Evolutionary conservation across 92 coral and sea anemone genomes (phyloP).

Genomic region (Isaurus tuberculatus): DNA sequence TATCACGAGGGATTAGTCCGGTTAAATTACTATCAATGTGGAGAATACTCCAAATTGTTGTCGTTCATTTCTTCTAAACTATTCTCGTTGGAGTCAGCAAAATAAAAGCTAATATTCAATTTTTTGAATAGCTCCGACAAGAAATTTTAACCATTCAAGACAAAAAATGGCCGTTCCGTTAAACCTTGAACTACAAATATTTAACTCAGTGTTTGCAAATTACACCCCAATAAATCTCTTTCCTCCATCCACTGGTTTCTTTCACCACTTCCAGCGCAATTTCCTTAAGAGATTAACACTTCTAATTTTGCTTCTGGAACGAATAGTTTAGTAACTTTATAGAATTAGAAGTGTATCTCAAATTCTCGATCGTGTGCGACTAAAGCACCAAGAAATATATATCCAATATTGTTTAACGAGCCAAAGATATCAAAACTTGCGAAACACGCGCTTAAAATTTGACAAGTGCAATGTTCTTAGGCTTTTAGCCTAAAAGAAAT

Average conservation of each 20-base stretch:
- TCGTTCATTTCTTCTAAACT: conserved; percentile 23
- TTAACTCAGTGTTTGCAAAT: background rate
- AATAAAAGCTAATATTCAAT: conserved; percentile 6
- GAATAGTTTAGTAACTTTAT: too few species aligned
- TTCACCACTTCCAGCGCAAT: conserved; percentile 16
- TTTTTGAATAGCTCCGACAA: conserved; percentile 9
- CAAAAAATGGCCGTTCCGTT: background rate
- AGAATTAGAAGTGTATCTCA: background rate
- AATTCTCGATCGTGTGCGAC: background rate
- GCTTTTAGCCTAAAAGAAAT: background rate
- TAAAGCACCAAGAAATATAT: background rate
- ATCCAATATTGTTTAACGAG: background rate
- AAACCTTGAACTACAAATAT: background rate
- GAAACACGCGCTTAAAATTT: background rate
- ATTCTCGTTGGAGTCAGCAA: conserved; percentile 4
- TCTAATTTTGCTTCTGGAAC: background rate
- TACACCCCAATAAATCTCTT: background rate
- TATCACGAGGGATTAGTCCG: conserved; percentile 36
- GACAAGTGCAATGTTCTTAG: background rate
- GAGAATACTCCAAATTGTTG: conserved; percentile 38
- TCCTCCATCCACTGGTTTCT: background rate
- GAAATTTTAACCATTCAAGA: background rate
- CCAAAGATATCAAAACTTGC: background rate
- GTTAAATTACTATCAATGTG: conserved; percentile 3
- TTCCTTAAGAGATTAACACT: conserved; percentile 29